Evolutionary conservation across 2,797 vertebrate species (phyloP).

Genomic region (Ceyx erithaca): DNA sequence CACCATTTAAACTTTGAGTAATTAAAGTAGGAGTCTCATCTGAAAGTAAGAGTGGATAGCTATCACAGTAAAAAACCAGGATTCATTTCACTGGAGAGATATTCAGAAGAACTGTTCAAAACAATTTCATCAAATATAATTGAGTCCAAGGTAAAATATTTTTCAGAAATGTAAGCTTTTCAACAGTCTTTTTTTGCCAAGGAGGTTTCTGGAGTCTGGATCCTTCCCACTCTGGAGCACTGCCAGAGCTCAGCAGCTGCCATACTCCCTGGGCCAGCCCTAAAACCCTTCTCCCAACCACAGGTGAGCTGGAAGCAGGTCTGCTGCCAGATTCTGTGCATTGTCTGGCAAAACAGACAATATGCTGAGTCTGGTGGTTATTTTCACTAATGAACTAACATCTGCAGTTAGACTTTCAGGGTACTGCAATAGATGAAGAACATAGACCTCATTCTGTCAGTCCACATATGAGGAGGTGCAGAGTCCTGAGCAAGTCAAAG

Average conservation of each 20-base stretch:
- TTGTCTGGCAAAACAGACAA: not conserved
- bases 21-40: not conserved
- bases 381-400: not conserved
- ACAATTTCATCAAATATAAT: not conserved
- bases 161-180: not conserved
- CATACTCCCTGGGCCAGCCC: not conserved
- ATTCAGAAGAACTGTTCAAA: not conserved
- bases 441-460: not conserved
- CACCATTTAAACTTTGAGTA: not conserved
- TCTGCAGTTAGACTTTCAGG: not conserved
- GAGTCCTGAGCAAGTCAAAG: not conserved
- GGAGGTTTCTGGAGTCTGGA: not conserved
- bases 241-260: not conserved
- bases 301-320: not conserved
- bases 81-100: not conserved
- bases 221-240: not conserved
- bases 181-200: not conserved
- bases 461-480: not conserved
- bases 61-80: not conserved
- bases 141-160: not conserved
- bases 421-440: not conserved
- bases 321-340: not conserved
- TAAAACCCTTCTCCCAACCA: not conserved
- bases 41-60: not conserved
- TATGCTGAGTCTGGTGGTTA: not conserved